Base-by-base conservation (phyloP, 2,113 vertebrate species). In the Drymodes brunneopygia region DNA sequence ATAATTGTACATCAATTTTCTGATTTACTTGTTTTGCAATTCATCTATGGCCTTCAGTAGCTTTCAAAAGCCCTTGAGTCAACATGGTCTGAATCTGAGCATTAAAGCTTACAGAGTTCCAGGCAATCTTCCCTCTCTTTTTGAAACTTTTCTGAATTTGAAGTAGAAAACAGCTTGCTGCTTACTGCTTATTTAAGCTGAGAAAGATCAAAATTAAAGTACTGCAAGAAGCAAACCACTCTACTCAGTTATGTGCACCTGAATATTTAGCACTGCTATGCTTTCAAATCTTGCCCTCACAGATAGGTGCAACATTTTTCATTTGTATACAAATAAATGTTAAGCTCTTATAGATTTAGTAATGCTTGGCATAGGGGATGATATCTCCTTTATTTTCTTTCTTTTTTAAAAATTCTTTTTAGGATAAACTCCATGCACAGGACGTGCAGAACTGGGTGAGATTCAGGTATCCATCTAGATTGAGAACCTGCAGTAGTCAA, bases 1-100 rank as follows among this genome's bases (percentile, higher is more conserved):
- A 82, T 92, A 94, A 95, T 38, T 95, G 62, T 75, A 73, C 38
- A 90, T 91, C 53, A 85, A 0, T 82, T 95, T 87, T 94, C 50
- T 82, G 50, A 85, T 97, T 95, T 95, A 61, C 66, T 85, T 95
- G 64, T 48, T 95, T 84, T 91, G 57, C 22, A 73, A 42, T 85
- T 89, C 40, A 40, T 75, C 48, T 81, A 12, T 72, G 70, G 66
- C 29, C 61, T 74, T 44, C 45, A 33, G 86, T 61, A 81, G 10
- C 16, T 94, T 95, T 84, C 53, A 75, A 35, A 88, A 74, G 8
- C 40, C 64, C 48, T 47, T 75, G 77, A 92, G 58, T 69, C 89
- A 90, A 87, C 96, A 82, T 3, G 6, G 27, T 61, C 81, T 90
- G 73, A 74, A 67, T 66, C 24, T 78, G 36, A 90, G 22, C n/a